Base-by-base conservation (phyloP, 2,113 vertebrate species). In the Sinocyclocheilus maitianheensis region DNA sequence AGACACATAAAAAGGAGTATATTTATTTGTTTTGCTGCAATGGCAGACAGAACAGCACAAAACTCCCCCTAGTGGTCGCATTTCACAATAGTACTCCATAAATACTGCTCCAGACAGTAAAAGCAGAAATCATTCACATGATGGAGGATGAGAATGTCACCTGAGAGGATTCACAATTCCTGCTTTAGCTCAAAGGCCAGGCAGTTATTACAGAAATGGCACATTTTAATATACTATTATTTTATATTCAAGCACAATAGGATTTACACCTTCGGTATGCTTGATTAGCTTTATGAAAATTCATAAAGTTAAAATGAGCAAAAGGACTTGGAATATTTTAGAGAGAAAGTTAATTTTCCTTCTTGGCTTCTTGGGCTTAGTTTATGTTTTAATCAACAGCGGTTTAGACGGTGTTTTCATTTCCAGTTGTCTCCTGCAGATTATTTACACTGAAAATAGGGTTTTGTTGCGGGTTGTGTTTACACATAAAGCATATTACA, bases 401-500 rank as follows among this genome's bases (percentile, higher is more conserved):
- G 43, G 43, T 69, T 30, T 10, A 55, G 26, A 53, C 3, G 0
- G 26, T 87, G 83, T 85, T 89, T 87, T 84, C 65, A 53, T 83
- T 84, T 84, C 37, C 24, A 62, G 37, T 43, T 77, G 6, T 60
- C 30, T 53, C 14, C 13, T 69, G 40, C 37, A 69, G 40, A 58
- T 34, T 90, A 85, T 86, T 88, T 81, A 86, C 75, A 86, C 24
- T 83, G 43, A 30, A 78, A 85, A 85, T 84, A 86, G 14, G 40
- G 53, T 77, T 87, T 89, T 82, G 60, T 12, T 34, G 13, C 34
- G 77, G 72, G 26, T 16, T 48, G n/a, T 89, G 85, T 90, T 89
- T 88, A 88, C 84, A 91, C 81, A 72, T 85, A 86, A 78, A 90
- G 8, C 67, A 79, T 53, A 80, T 78, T 77, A 78, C 37, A 88